Evolutionary conservation across 2,888 invertebrate species (phyloP), one percentile per base, ranked within the genome.

Genomic region (Chaitophorus viminalis): DNA sequence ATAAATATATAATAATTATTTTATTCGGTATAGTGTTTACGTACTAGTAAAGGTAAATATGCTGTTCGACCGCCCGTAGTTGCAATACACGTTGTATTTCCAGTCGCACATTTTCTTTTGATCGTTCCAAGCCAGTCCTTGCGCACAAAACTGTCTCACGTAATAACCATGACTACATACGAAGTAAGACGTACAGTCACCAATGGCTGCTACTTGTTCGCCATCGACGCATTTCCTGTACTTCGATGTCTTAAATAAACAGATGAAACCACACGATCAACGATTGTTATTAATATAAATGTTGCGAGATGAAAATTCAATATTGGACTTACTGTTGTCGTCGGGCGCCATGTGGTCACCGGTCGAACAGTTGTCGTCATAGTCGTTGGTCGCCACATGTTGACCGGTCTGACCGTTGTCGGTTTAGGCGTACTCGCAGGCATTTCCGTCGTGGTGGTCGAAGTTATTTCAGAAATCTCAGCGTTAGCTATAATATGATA

Each of bases 61-160:
- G 54, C 25, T 70, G n/a, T 31, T n/a, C 92, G 92, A 91, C 52
- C 79, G 77, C 46, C 76, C 78, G 17, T 75, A 89, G 77, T 87
- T 92, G 91, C 97, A 97, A 90, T 94, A 94, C 0, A 96, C 96
- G 65, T 93, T 93, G 76, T 92, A 92, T 0, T 96, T 96, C 97
- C 96, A 97, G 91, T 97, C 96, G 90, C 97, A 97, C 74, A 95
- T 93, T 72, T 93, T 93, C 81, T 93, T 92, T 0, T 92, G 90
- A 36, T 92, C 92, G 90, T 96, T 95, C 96, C 96, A 97, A 91
- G 96, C 96, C 76, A 97, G 91, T 6, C 96, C 96, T 0, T 95
- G 94, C 0, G 96, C 95, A 90, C 97, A 97, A 89, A 93, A 93
- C 90, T 96, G 95, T 89, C 94, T 94, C 60, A 92, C 93, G 91